Conservation (phyloP, 2,888 invertebrate species). For the Agonum fuliginosum region DNA sequence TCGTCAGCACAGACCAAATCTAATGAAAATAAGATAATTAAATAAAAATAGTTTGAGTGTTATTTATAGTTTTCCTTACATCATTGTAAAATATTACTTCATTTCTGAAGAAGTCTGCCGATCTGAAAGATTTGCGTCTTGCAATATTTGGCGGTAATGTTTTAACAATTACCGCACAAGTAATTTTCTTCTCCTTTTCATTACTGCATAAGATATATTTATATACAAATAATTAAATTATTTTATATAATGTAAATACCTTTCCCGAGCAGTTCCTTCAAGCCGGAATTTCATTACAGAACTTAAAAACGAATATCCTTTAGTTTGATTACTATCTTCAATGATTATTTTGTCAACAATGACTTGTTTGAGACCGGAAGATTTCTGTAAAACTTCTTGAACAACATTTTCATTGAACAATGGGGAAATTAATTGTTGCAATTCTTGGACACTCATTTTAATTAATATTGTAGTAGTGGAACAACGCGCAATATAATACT, state of each 20-base stretch:
- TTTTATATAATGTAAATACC: slow-evolving; percentile 25
- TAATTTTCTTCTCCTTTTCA: slow-evolving; percentile 58
- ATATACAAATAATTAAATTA: slow-evolving; percentile 29
- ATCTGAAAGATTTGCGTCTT: slow-evolving; percentile 79
- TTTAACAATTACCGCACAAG: slow-evolving; percentile 78
- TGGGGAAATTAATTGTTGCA: slow-evolving; percentile 63
- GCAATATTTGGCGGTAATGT: slow-evolving; percentile 79
- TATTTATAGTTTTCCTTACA: slow-evolving; percentile 66
- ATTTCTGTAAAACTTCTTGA: slow-evolving; percentile 64
- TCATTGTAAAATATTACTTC: slow-evolving; percentile 81
- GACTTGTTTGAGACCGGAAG: slow-evolving; percentile 63
- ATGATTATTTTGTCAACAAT: slow-evolving; percentile 72
- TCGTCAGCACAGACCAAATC: slow-evolving; percentile 73
- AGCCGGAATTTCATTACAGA: slow-evolving; percentile 78
- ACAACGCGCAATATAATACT: no score
- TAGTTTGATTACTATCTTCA: slow-evolving; percentile 71
- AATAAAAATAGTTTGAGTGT: not conserved
- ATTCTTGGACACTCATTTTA: slow-evolving; percentile 56
- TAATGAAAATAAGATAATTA: slow-evolving; percentile 60
- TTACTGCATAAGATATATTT: slow-evolving; percentile 32
- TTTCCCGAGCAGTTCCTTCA: slow-evolving; percentile 70
- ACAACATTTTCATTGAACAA: slow-evolving; percentile 65
- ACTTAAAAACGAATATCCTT: slow-evolving; percentile 84
- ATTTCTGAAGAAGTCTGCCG: slow-evolving; percentile 81
- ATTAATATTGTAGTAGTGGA: slow-evolving; percentile 9